Conservation (phyloP, 2,888 invertebrate species). For the Tipula vernalis region DNA sequence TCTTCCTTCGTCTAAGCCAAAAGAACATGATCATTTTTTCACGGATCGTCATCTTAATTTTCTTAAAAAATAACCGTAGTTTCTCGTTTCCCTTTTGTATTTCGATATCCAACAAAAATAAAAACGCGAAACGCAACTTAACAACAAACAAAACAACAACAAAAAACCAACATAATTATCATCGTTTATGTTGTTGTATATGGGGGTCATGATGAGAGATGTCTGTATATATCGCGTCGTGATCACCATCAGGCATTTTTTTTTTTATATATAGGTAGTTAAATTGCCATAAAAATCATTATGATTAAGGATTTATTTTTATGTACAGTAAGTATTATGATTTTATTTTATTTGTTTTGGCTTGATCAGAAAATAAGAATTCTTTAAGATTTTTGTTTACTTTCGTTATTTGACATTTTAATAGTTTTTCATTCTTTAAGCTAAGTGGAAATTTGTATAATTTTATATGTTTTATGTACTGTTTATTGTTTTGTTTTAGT, state of each 20-base stretch:
- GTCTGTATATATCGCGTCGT: neutral
- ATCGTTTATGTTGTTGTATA: neutral
- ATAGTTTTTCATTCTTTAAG: neutral
- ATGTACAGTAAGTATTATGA: neutral
- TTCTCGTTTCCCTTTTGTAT: neutral
- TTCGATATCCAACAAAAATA: neutral
- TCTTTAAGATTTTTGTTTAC: neutral
- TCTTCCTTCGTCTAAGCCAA: neutral
- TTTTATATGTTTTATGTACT: neutral
- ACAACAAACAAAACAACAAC: neutral
- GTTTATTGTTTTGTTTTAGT: neutral
- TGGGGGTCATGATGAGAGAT: neutral
- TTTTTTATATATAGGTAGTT: neutral
- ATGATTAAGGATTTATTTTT: neutral
- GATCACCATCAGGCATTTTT: conserved; percentile 9
- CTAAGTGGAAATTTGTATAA: neutral
- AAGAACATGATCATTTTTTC: neutral
- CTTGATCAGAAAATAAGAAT: neutral
- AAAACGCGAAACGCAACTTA: neutral
- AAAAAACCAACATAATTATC: neutral
- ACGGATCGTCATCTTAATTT: conserved; percentile 4
- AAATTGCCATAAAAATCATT: neutral
- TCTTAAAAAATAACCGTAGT: neutral
- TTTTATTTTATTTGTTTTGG: conserved; percentile 4
- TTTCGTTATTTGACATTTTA: neutral